A percentile compares a stretch with the other conserved stretches of the same genome.
phyloP scores from a whole-genome alignment of 2,888 invertebrate genomes.

The Serrognathus titanus region DNA sequence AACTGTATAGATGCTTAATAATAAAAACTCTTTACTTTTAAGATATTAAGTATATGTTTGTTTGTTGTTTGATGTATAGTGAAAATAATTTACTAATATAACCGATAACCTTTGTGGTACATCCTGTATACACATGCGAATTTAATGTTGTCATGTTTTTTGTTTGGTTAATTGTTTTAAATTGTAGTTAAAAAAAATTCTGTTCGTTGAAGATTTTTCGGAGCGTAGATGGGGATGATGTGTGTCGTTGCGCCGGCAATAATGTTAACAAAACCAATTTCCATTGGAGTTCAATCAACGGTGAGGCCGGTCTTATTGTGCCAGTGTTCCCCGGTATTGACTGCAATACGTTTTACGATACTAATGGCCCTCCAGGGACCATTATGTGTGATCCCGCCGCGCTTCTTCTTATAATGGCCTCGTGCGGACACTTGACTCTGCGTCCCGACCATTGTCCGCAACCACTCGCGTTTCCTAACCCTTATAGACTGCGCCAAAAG shows the following conservation, averaged over 20 bases:
- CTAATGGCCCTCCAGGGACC: conserved; percentile 32
- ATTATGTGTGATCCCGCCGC: conserved; percentile 30
- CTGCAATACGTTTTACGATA: conserved; percentile 21
- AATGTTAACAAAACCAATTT: conserved; percentile 27
- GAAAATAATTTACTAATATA: no score
- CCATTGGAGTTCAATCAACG: conserved; percentile 30
- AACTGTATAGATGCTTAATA: no score
- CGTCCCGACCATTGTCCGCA: conserved; percentile 27
- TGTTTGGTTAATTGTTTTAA: no score
- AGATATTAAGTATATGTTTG: no score
- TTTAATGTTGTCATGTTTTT: no score
- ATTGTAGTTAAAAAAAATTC: no score
- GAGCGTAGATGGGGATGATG: no score
- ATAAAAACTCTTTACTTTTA: no score
- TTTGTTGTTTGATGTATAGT: no score
- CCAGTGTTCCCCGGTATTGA: conserved; percentile 19
- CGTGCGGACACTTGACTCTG: conserved; percentile 34
- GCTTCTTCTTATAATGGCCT: conserved; percentile 34
- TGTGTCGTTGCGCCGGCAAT: conserved; percentile 3
- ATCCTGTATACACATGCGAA: no score
- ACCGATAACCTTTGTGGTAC: no score
- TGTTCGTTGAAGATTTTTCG: no score
- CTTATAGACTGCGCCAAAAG: neutral
- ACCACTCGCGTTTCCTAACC: conserved; percentile 13
- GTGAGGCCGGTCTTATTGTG: conserved; percentile 26